Percentiles rank a stretch among this genome's conserved stretches.
Evolutionary conservation across 2,888 invertebrate genomes (phyloP).

Genomic region (Coenonympha arcania): DNA sequence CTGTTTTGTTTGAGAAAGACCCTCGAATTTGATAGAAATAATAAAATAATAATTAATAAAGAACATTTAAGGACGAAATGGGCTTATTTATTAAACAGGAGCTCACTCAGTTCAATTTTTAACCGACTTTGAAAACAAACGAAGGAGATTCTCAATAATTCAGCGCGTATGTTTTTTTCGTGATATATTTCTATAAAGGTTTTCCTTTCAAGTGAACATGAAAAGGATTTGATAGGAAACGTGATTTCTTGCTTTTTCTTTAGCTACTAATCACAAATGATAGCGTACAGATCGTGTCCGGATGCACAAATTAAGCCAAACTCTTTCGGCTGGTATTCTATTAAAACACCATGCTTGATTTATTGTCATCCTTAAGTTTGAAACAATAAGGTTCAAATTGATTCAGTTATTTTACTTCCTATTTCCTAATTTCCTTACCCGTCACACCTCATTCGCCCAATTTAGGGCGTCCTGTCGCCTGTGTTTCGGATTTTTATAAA

Average conservation of each 20-base stretch:
- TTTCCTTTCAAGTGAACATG: slow-evolving; percentile 21
- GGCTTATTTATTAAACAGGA: too few species aligned
- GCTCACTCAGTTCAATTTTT: too few species aligned
- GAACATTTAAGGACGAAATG: too few species aligned
- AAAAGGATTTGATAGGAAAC: slow-evolving; percentile 28
- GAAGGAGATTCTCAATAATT: too few species aligned
- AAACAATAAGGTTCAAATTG: slow-evolving; percentile 23
- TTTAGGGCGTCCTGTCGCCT: slow-evolving; percentile 38
- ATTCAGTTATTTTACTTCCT: slow-evolving; percentile 34
- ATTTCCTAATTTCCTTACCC: slow-evolving; percentile 58
- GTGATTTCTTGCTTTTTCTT: slow-evolving; percentile 15
- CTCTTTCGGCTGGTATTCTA: slow-evolving; percentile 24
- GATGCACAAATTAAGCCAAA: slow-evolving; percentile 37
- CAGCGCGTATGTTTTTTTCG: too few species aligned
- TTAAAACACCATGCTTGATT: slow-evolving; percentile 12
- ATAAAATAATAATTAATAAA: too few species aligned
- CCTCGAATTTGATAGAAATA: too few species aligned
- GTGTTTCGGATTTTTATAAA: slow-evolving; percentile 28
- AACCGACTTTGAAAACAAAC: too few species aligned
- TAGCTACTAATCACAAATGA: slow-evolving; percentile 32
- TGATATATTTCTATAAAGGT: neutral
- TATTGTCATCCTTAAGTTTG: slow-evolving; percentile 18
- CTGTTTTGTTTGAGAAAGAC: too few species aligned
- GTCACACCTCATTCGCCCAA: slow-evolving; percentile 45
- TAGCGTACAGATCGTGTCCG: slow-evolving; percentile 33